These are phyloP conservation scores for Harpalus rubripes DNA, from an alignment of 2,888 invertebrate genomes.

Conservation along the genomic window DNA sequence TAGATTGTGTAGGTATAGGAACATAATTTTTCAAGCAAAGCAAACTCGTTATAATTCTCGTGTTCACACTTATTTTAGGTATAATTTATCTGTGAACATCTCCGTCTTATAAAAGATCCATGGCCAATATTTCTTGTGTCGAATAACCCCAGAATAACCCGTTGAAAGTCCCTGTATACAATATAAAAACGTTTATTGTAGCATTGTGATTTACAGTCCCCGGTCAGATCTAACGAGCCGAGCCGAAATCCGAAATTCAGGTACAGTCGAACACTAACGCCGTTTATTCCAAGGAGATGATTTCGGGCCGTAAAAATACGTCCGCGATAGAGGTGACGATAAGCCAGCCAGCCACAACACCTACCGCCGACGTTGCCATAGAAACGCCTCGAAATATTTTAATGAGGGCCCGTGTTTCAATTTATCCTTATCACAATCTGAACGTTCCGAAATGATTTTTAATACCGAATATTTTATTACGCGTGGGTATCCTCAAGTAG, in stretches of 20 bases:
- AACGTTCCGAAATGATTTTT: slow-evolving; percentile 66
- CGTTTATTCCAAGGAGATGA: slow-evolving; percentile 51
- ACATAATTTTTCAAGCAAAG: neutral
- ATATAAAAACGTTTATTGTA: slow-evolving; percentile 65
- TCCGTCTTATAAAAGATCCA: slow-evolving; percentile 29
- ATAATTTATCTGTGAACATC: slow-evolving; percentile 51
- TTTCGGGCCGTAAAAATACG: slow-evolving; percentile 69
- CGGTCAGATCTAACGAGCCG: slow-evolving; percentile 59
- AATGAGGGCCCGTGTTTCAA: slow-evolving; percentile 68
- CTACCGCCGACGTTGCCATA: slow-evolving; percentile 44
- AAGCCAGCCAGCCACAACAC: slow-evolving; percentile 64
- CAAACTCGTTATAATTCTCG: neutral
- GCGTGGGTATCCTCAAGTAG: slow-evolving; percentile 53
- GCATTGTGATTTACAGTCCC: slow-evolving; percentile 59
- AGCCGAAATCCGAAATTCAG: slow-evolving; percentile 56
- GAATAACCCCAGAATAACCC: slow-evolving; percentile 40
- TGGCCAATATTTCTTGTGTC: slow-evolving; percentile 50
- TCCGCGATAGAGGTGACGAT: slow-evolving; percentile 69
- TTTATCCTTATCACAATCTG: slow-evolving; percentile 68
- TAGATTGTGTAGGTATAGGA: neutral
- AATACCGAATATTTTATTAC: slow-evolving; percentile 66
- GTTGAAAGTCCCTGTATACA: slow-evolving; percentile 46
- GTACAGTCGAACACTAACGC: slow-evolving; percentile 46
- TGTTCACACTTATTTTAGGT: slow-evolving; percentile 25
- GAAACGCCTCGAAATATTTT: slow-evolving; percentile 67